These are phyloP conservation scores for Spilosoma lubricipeda DNA, from an alignment of 2,888 invertebrate species.

Conservation along the genomic window DNA sequence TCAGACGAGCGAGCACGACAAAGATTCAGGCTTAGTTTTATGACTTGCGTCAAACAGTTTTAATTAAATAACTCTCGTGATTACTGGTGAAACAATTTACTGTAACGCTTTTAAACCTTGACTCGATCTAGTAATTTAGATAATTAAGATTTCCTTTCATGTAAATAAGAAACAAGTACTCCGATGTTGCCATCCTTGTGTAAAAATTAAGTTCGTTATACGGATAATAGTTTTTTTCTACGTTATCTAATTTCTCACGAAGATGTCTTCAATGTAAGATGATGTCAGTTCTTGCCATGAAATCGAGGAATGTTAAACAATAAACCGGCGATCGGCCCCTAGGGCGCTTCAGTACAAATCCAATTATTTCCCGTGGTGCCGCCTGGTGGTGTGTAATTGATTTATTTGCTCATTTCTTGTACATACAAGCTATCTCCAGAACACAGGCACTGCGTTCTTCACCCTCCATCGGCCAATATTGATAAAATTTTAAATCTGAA, in stretches of 20 bases:
- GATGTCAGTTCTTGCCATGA: conserved; percentile 59
- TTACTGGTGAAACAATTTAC: conserved; percentile 63
- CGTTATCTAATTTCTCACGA: conserved; percentile 46
- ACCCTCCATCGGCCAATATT: conserved; percentile 24
- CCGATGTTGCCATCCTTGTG: background rate
- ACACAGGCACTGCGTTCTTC: conserved; percentile 57
- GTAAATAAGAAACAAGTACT: background rate
- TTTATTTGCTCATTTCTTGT: conserved; percentile 80
- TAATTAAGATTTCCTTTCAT: conserved; percentile 19
- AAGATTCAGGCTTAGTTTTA: conserved; percentile 71
- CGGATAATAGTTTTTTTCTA: conserved; percentile 46
- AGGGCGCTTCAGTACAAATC: conserved; percentile 76
- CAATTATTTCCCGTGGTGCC: conserved; percentile 78
- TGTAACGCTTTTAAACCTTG: conserved; percentile 46
- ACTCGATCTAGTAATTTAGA: conserved; percentile 31
- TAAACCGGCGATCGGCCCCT: conserved; percentile 72
- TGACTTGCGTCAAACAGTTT: conserved; percentile 68
- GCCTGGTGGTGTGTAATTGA: conserved; percentile 78
- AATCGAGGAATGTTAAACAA: conserved; percentile 72
- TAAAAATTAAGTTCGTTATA: conserved; percentile 1
- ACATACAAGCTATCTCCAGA: conserved; percentile 63
- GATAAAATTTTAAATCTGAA: background rate
- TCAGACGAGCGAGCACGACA: conserved; percentile 58
- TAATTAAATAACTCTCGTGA: conserved; percentile 66
- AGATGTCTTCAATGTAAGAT: conserved; percentile 58